A percentile compares a stretch with the other conserved stretches of the same genome.
phyloP scores from a whole-genome alignment of 2,888 invertebrate genomes.

The Philhelius pedissequus region DNA sequence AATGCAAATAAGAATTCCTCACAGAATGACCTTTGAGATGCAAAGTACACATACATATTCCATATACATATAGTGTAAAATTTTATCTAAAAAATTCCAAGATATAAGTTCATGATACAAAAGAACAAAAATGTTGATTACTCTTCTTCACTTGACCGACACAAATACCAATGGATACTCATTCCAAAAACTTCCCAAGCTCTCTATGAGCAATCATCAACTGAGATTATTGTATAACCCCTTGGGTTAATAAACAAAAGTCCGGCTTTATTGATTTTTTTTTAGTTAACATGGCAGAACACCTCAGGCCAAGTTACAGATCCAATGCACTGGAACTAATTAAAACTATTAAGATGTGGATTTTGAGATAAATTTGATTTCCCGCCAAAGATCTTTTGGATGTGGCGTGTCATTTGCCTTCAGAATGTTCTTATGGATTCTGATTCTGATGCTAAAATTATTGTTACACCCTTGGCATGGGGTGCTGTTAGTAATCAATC shows the following conservation, averaged over 20 bases:
- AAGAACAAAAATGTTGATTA: constrained; percentile 13
- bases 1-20: constrained; percentile 41
- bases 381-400: constrained; percentile 15
- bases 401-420: constrained; percentile 36
- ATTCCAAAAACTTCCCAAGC: constrained; percentile 5
- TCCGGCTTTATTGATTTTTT: constrained; percentile 6
- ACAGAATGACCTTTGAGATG: constrained; percentile 4
- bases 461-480: constrained; percentile 21
- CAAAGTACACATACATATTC: background rate
- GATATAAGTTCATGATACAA: constrained; percentile 16
- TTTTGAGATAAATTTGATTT: constrained; percentile 34
- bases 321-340: constrained; percentile 56
- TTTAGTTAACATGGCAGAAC: background rate
- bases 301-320: background rate
- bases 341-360: constrained; percentile 53
- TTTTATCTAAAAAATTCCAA: background rate
- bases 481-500: constrained; percentile 25
- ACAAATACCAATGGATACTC: constrained; percentile 7
- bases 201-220: background rate
- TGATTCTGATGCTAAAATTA: background rate
- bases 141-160: constrained; percentile 22
- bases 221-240: constrained; percentile 1
- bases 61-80: background rate
- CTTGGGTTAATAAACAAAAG: constrained; percentile 55
- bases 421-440: background rate